phyloP scores from a whole-genome alignment of 2,888 invertebrate genomes.

The Eucera pruinosa region DNA sequence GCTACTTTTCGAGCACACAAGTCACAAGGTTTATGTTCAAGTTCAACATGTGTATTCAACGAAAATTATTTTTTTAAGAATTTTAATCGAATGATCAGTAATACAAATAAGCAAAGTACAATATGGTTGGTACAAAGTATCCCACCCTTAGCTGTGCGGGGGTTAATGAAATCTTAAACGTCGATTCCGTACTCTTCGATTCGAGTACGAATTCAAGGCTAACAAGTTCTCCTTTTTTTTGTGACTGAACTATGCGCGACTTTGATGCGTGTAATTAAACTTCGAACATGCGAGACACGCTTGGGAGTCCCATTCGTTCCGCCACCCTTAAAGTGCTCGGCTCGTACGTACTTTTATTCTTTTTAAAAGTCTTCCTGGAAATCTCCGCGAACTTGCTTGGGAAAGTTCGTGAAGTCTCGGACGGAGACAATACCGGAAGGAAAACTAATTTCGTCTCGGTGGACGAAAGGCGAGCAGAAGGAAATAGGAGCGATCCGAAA shows the following conservation, averaged over 20 bases:
- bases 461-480: constrained; percentile 14
- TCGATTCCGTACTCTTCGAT: no score
- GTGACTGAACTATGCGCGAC: neutral
- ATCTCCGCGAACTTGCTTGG: neutral
- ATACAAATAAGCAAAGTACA: no score
- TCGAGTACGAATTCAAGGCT: no score
- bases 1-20: no score
- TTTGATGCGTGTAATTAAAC: constrained; percentile 28
- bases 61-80: no score
- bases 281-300: neutral
- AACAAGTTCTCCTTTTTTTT: no score
- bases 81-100: no score
- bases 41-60: no score
- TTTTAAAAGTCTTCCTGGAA: constrained; percentile 26
- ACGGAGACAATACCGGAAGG: constrained; percentile 13
- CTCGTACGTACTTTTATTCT: constrained; percentile 7
- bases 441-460: constrained; percentile 47
- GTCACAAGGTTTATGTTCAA: no score
- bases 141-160: no score
- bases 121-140: no score
- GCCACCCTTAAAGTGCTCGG: neutral
- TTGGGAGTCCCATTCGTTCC: constrained; percentile 5
- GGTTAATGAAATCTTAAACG: no score
- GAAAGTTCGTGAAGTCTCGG: neutral
- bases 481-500: constrained; percentile 27